Percentiles rank a stretch among this genome's conserved stretches.
Evolutionary conservation across 2,797 vertebrate species (phyloP).

Genomic region (Eulemur mongoz): DNA sequence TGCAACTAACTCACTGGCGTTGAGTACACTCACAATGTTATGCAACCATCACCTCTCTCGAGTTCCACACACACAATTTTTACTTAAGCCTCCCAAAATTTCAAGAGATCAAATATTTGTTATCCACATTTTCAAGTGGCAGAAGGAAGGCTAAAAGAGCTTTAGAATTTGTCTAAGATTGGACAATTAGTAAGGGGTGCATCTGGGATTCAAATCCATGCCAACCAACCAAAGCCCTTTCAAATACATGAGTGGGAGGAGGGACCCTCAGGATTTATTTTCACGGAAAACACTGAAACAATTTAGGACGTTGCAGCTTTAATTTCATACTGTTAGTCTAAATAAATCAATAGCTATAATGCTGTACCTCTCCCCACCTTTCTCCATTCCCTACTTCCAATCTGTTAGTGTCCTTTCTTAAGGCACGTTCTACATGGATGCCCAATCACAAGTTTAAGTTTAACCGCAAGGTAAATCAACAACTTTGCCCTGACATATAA

Average conservation of each 20-base stretch:
- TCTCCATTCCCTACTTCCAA: not conserved
- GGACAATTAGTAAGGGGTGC: not conserved
- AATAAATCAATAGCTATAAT: not conserved
- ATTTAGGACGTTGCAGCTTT: not conserved
- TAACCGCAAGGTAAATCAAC: not conserved
- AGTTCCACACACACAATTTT: not conserved
- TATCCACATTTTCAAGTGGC: not conserved
- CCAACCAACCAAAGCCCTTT: not conserved
- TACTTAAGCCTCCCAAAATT: not conserved
- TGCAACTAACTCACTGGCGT: not conserved
- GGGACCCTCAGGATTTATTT: not conserved
- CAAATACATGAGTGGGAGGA: not conserved
- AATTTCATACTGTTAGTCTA: not conserved
- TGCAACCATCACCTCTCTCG: not conserved
- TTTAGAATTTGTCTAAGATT: not conserved
- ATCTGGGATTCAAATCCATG: not conserved
- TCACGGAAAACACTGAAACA: not conserved
- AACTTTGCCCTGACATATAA: not conserved
- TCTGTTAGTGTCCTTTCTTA: not conserved
- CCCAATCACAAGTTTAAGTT: constrained; percentile 30
- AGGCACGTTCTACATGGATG: not conserved
- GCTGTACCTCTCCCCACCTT: not conserved
- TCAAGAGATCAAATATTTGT: not conserved
- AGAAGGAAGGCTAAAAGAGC: not conserved
- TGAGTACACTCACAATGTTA: not conserved